Evolutionary conservation across 2,113 vertebrate species (phyloP), one percentile per base, ranked within the genome.

Genomic region (Cavia aperea): DNA sequence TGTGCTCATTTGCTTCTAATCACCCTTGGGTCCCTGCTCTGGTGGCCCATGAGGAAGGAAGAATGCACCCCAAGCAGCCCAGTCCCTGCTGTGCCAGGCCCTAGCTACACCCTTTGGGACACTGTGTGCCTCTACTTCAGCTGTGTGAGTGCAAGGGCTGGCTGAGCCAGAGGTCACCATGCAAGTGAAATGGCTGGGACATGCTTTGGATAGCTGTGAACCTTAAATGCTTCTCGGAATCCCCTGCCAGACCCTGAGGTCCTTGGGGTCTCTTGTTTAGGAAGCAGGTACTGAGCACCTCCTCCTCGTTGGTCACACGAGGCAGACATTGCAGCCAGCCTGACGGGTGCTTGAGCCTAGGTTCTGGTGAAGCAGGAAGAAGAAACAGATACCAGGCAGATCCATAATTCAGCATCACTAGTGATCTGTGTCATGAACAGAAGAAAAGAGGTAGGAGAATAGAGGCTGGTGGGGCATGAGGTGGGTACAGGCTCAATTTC

Each of bases 131-230:
- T 56, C 15, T 4, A 13, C 51, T 36, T 87, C 36, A 5, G 46
- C 43, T 51, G 56, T 54, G 19, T 1, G 26, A 82, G 54, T 49
- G 60, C 26, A 33, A 16, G 6, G 4, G 12, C 3, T 75, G 31
- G 5, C 15, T 68, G 58, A 68, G 49, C 54, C 43, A 3, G 1
- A 70, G 39, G 66, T 36, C 68, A 14, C 0, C 1, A 4, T 4
- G 3, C 51, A 39, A 49, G 7, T 16, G 3, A 56, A 29, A 11
- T 2, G 33, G n/a, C 51, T 14, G 10, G 0, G 36, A 11, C 5
- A 8, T 7, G 51, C 12, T 0, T 14, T 0, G 2, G 26, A 3
- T 3, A 1, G 60, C 75, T 19, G 6, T 11, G 23, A 49, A 13
- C 24, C 10, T 4, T 33, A 26, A 33, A 46, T 5, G 26, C 4